A percentile compares a stretch with the other conserved stretches of the same genome.
Evolutionary conservation across 2,888 invertebrate species (phyloP).

Genomic region (Encarsia formosa): DNA sequence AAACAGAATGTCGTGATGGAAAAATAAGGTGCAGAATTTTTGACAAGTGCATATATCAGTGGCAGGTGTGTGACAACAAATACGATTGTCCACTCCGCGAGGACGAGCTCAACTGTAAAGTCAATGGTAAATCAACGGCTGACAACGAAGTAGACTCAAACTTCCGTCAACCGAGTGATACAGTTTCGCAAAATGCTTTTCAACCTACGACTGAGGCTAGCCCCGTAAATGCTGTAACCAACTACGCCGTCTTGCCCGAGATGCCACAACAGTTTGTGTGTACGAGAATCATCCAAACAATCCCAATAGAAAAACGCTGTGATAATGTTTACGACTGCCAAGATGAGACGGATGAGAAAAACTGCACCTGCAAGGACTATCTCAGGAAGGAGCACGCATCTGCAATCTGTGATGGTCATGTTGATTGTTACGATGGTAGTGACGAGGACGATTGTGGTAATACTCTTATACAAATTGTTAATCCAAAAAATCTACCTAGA

Average conservation of each 20-base stretch:
- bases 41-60: conserved; percentile 63
- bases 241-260: background rate
- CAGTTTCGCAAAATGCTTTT: background rate
- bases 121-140: background rate
- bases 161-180: background rate
- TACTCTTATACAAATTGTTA: conserved; percentile 29
- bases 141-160: background rate
- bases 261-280: conserved; percentile 12
- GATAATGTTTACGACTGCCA: conserved; percentile 72
- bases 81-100: conserved; percentile 66
- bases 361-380: conserved; percentile 71
- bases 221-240: background rate
- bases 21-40: too few relatives aligned
- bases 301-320: conserved; percentile 61
- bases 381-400: conserved; percentile 54
- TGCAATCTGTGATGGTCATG: conserved; percentile 70
- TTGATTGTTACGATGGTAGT: conserved; percentile 70
- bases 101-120: conserved; percentile 70
- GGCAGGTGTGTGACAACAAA: conserved; percentile 63
- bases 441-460: conserved; percentile 74
- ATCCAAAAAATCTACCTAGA: too few relatives aligned
- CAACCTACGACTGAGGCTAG: background rate
- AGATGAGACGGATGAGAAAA: conserved; percentile 74
- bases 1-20: too few relatives aligned
- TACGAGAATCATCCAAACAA: conserved; percentile 60